Evolutionary conservation across 1,140 invertebrate genomes (phyloP).

Genomic region (Drosophila lacteicornis): DNA sequence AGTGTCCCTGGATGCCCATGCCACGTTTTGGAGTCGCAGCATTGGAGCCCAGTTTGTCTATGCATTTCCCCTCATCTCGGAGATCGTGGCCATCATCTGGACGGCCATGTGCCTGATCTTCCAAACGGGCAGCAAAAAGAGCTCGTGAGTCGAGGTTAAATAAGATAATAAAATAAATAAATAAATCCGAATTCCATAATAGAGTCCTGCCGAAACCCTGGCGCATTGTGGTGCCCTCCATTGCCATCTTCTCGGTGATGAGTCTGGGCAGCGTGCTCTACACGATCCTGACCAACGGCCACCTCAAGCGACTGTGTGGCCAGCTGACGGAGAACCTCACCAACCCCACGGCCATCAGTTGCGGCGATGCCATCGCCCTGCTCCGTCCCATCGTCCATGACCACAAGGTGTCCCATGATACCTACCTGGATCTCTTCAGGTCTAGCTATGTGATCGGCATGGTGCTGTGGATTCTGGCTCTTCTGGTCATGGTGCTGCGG

Average conservation of each 20-base stretch:
- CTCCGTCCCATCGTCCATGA: slow-evolving; percentile 69
- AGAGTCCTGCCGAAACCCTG: slow-evolving; percentile 80
- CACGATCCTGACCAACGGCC: slow-evolving; percentile 70
- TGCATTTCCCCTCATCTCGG: slow-evolving; percentile 74
- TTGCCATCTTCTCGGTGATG: slow-evolving; percentile 75
- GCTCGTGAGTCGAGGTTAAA: slow-evolving; percentile 45
- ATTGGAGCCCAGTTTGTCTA: slow-evolving; percentile 75
- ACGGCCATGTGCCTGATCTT: slow-evolving; percentile 81
- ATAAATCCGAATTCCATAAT: slow-evolving; percentile 4
- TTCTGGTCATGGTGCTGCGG: slow-evolving; percentile 74
- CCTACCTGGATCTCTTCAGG: slow-evolving; percentile 70
- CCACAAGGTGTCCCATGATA: slow-evolving; percentile 63
- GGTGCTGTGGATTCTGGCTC: slow-evolving; percentile 67
- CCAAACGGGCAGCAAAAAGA: slow-evolving; percentile 77
- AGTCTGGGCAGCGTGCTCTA: slow-evolving; percentile 63
- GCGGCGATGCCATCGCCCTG: slow-evolving; percentile 72
- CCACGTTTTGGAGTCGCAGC: slow-evolving; percentile 66
- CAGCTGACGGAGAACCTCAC: slow-evolving; percentile 57
- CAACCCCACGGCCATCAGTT: slow-evolving; percentile 66
- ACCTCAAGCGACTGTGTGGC: slow-evolving; percentile 63
- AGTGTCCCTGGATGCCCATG: slow-evolving; percentile 66
- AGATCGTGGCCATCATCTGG: slow-evolving; percentile 79
- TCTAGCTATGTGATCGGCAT: slow-evolving; percentile 67
- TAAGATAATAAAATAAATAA: neutral
- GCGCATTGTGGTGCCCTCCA: slow-evolving; percentile 83